Base-by-base conservation (phyloP, 2,113 vertebrate genomes). In the Corythaixoides concolor region DNA sequence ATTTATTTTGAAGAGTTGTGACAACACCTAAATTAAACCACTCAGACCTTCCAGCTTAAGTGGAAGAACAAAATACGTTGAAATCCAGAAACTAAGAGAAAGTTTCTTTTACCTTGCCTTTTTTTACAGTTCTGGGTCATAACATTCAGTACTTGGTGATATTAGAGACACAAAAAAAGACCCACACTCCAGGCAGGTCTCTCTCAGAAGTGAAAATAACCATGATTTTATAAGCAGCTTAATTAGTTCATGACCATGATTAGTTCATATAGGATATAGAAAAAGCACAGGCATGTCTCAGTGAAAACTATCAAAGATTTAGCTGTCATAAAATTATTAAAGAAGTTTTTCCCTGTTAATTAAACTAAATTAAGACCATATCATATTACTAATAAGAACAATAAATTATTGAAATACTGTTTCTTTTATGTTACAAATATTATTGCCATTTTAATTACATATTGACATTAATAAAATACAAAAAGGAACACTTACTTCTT, bases 341-440 rank as follows among this genome's bases (percentile, higher is more conserved):
- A 68, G 23, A 12, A 69, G 8, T 63, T 56, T 5, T 78, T 85
- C 20, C 5, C 11, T 90, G 11, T 30, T 72, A 91, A 92, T 76
- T 79, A 80, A 91, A 52, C 18, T 76, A 79, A 88, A 91, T 75
- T 5, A 85, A 83, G 27, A 75, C 18, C 2, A 33, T 50, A 85
- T 76, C 4, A 14, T 53, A 50, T 53, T 68, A 47, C 20, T 84
- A 74, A 77, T 62, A 70, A 58, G 23, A 50, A 53, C 5, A 84
- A 74, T 77, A 87, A 66, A 70, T 81, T 84, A 32, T 41, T 78
- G 22, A 93, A 93, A 90, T 74, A 17, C 4, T 45, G 2, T 39
- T 33, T 73, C 15, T 81, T 96, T 94, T 74, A 59, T 37, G 24
- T 77, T 86, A 74, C 7, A 77, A 93, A 84, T 74, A 75, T 45